Conservation (phyloP, 2,888 invertebrate genomes). For the Spodoptera exigua region DNA sequence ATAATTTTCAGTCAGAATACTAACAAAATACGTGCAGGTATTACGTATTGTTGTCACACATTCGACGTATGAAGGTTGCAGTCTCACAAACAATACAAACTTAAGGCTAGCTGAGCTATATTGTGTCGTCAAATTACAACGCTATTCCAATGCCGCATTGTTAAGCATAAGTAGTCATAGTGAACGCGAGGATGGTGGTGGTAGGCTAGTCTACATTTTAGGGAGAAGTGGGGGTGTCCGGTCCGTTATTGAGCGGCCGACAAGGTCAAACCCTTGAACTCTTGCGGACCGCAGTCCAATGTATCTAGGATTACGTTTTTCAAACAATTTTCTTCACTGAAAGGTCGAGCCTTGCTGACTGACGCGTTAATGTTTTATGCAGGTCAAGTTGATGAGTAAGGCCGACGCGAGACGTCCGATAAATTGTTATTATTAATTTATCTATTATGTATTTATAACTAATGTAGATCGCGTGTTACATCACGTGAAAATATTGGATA, state of each 20-base stretch:
- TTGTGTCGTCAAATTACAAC: conserved; percentile 33
- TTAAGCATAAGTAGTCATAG: conserved; percentile 51
- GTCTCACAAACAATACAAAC: no score
- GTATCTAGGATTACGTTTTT: conserved; percentile 68
- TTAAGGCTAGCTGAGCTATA: no score
- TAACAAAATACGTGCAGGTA: no score
- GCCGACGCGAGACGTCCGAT: conserved; percentile 20
- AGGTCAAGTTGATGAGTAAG: conserved; percentile 55
- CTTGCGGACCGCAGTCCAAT: conserved; percentile 71
- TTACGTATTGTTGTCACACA: no score
- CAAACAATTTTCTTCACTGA: conserved; percentile 54
- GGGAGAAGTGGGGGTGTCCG: conserved; percentile 82
- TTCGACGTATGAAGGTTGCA: no score
- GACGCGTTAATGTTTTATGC: conserved; percentile 66
- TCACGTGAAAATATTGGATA: neutral
- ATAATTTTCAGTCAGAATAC: no score
- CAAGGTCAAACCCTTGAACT: conserved; percentile 97
- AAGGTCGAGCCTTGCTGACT: conserved; percentile 68
- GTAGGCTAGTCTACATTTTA: conserved; percentile 44
- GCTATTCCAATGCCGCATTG: conserved; percentile 65
- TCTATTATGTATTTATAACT: conserved; percentile 9
- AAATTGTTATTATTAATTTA: conserved; percentile 10
- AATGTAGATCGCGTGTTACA: conserved; percentile 4
- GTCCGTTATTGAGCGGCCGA: conserved; percentile 94
- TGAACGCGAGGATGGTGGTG: conserved; percentile 57